phyloP scores from a whole-genome alignment of 1,140 invertebrate species.

The Thereuonema tuberculata region DNA sequence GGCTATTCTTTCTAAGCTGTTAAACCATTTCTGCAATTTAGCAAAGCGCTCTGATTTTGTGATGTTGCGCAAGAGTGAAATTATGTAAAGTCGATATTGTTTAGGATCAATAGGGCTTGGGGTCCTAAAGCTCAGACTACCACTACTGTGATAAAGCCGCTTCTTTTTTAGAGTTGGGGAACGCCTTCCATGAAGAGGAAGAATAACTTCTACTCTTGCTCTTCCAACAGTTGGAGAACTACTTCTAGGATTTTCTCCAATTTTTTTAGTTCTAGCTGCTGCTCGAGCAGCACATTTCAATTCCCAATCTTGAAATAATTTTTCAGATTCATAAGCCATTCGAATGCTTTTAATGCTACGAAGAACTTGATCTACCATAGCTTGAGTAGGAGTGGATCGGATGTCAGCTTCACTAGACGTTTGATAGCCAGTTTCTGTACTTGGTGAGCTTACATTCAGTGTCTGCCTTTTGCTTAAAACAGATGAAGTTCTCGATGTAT shows the following conservation, averaged over 20 bases:
- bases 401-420: neutral
- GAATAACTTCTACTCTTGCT: neutral
- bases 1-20: constrained; percentile 66
- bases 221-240: neutral
- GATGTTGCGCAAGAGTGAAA: constrained; percentile 53
- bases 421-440: neutral
- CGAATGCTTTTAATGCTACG: constrained; percentile 1
- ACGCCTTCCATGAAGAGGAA: neutral
- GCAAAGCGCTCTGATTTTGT: constrained; percentile 64
- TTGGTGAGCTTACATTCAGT: neutral
- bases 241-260: neutral
- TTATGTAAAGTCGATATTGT: constrained; percentile 43
- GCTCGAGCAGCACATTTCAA: neutral
- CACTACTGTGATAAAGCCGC: neutral
- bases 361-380: neutral
- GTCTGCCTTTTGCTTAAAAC: no score
- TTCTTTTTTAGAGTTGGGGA: neutral
- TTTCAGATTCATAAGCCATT: constrained; percentile 4
- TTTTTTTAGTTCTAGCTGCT: neutral
- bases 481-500: no score
- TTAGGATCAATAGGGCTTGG: no score
- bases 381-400: neutral
- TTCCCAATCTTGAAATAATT: neutral
- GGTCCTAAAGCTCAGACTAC: no score
- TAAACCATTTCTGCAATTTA: constrained; percentile 71